Conservation (phyloP, 2,888 invertebrate species). For the Heteropelma amictum region DNA sequence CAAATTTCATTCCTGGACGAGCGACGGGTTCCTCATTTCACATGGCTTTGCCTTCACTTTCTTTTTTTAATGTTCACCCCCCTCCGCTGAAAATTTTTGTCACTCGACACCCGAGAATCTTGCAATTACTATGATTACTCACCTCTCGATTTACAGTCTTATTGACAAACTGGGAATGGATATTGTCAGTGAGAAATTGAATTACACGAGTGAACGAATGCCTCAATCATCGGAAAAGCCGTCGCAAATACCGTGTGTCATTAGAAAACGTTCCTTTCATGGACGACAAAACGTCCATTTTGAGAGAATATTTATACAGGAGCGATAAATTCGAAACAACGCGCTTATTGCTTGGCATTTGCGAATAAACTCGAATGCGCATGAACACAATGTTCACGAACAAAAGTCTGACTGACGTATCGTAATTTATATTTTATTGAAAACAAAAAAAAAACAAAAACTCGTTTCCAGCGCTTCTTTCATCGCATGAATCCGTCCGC, state of each 20-base stretch:
- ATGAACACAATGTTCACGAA: no score
- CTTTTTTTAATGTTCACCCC: slow-evolving; percentile 1
- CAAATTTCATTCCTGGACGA: not conserved
- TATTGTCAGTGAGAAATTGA: slow-evolving; percentile 27
- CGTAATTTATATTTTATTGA: no score
- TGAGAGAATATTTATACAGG: not conserved
- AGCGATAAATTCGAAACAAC: no score
- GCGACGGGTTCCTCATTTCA: not conserved
- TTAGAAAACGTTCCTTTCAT: slow-evolving; percentile 11
- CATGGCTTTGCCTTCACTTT: not conserved
- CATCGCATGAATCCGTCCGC: no score
- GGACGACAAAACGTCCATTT: not conserved
- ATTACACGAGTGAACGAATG: slow-evolving; percentile 20
- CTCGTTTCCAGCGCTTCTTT: no score
- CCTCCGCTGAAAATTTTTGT: slow-evolving; percentile 17
- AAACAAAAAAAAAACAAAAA: no score
- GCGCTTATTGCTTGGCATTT: no score
- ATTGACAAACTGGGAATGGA: slow-evolving; percentile 10
- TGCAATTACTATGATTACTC: slow-evolving; percentile 37
- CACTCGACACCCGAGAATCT: slow-evolving; percentile 20
- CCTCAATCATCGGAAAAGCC: slow-evolving; percentile 16
- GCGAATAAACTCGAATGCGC: no score
- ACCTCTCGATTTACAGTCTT: slow-evolving; percentile 25
- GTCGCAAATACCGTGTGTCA: slow-evolving; percentile 8
- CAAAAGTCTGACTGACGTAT: no score